Percentiles rank a stretch among this genome's conserved stretches.
These are phyloP conservation scores for Ctenodactylus gundi DNA, from an alignment of 2,113 vertebrate genomes.

Conservation along the genomic window DNA sequence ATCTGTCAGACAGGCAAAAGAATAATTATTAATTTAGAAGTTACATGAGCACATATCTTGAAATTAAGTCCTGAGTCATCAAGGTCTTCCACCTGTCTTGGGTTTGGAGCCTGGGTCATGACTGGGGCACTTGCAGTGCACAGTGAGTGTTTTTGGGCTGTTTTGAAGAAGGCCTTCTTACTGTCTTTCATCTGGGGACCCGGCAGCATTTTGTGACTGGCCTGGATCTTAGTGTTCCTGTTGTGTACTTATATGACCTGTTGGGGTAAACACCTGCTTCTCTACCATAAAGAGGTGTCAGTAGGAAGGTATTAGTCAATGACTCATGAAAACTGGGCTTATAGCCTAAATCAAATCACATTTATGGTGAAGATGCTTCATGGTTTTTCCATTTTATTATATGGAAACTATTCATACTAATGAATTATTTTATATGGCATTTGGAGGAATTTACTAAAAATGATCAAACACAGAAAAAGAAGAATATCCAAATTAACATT, in stretches of 20 bases:
- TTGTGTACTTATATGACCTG: background rate
- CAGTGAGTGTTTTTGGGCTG: background rate
- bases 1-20: constrained; percentile 52
- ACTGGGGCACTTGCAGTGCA: background rate
- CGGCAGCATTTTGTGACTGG: background rate
- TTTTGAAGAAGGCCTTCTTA: background rate
- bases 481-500: constrained; percentile 10
- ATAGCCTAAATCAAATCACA: background rate
- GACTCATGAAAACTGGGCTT: constrained; percentile 14
- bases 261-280: background rate
- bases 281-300: background rate
- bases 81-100: background rate
- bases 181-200: background rate
- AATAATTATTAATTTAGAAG: constrained; percentile 6
- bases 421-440: background rate
- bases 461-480: constrained; percentile 18
- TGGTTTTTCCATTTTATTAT: constrained; percentile 58
- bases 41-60: background rate
- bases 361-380: constrained; percentile 32
- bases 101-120: background rate
- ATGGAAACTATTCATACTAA: constrained; percentile 50
- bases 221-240: background rate
- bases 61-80: background rate
- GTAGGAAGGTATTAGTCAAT: constrained; percentile 40
- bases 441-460: constrained; percentile 48